Evolutionary conservation across 2,888 invertebrate genomes (phyloP), one percentile per base, ranked within the genome.

Genomic region (Drosophila maculinotata): DNA sequence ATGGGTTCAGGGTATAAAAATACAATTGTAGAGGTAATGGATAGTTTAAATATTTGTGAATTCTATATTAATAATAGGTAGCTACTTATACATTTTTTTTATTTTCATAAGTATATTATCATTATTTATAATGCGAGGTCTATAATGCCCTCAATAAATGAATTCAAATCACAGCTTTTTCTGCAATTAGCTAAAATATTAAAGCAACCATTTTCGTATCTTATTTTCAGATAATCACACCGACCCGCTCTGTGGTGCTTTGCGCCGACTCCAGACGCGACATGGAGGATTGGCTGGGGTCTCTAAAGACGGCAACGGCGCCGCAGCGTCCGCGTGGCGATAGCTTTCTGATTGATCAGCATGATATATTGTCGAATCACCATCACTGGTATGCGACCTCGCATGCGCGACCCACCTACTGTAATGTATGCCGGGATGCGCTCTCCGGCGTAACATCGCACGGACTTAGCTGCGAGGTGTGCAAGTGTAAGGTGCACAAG

Each of bases 401-500:
- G 1, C 98, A 98, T 92, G 98, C 98, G 0, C 94, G 98, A 49
- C 98, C 98, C 38, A 98, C 98, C 0, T 98, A 98, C 92, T 99
- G 99, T 93, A 99, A 99, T 92, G 97, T 99, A 36, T 99, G 99
- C 91, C 93, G 97, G 62, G 98, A 99, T 90, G 97, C 97, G 14
- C 94, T 99, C 39, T 96, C 94, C 90, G 98, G 98, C 45, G 97
- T 98, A 36, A 98, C 98, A 1, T 98, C 98, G 71, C 98, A 98
- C 91, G 98, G 98, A 33, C 94, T 98, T 30, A 98, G 98, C 76
- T 99, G 99, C 92, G 98, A 98, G 92, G 96, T 99, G 31, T 99
- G 99, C 94, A 99, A 99, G 93, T 97, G 97, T 92, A 98, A 99
- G 91, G 97, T 97, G 65, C 99, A 99, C 92, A 98, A 98, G 92